Conservation (phyloP, 53 echinoderm and acorn worm species). For the Antedon mediterranea region DNA sequence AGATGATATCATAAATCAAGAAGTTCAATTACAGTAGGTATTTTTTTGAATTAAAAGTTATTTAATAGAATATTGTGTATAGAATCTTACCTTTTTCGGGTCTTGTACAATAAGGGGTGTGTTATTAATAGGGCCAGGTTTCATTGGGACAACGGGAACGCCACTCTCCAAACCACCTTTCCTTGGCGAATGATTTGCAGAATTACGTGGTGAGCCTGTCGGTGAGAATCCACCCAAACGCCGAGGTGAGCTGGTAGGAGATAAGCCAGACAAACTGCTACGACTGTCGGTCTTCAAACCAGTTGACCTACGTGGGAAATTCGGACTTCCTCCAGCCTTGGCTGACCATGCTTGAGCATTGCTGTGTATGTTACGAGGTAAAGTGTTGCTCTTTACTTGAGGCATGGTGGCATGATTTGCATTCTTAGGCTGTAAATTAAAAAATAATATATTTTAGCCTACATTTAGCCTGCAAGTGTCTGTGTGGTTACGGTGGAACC, state of each 20-base stretch:
- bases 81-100: conserved; percentile 64
- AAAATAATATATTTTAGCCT: too few species aligned
- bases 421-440: background rate
- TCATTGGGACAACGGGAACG: conserved; percentile 30
- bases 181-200: conserved; percentile 29
- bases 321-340: background rate
- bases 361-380: background rate
- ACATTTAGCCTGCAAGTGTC: too few species aligned
- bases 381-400: background rate
- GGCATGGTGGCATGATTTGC: background rate
- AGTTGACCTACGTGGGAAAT: background rate
- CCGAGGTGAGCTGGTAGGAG: conserved; percentile 17
- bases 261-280: conserved; percentile 20
- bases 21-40: too few species aligned
- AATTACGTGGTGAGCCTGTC: conserved; percentile 11
- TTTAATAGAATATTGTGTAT: background rate
- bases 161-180: conserved; percentile 20
- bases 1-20: too few species aligned
- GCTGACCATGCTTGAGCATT: background rate
- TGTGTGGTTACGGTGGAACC: too few species aligned
- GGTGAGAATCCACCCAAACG: conserved; percentile 11
- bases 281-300: conserved; percentile 1
- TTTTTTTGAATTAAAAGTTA: too few species aligned
- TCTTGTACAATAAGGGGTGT: conserved; percentile 62
- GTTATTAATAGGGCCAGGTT: conserved; percentile 81